Evolutionary conservation across 2,888 invertebrate genomes (phyloP), one percentile per base, ranked within the genome.

Genomic region (Capitulum mitella): DNA sequence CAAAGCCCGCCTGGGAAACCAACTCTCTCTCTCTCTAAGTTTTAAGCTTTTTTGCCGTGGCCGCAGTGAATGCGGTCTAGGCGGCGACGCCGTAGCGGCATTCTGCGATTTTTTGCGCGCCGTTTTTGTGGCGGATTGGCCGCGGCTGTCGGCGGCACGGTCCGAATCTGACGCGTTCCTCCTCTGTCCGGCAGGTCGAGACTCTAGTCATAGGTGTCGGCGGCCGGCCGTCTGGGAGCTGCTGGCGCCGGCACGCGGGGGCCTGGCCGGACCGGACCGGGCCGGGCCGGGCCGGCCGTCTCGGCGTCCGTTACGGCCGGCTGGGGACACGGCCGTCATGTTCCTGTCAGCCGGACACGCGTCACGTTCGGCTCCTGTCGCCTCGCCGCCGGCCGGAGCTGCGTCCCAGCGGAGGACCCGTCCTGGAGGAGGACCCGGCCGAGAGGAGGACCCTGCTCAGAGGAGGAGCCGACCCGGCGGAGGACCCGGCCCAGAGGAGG

Each of bases 131-230:
- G 58, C 58, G 29, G 5, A 1, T 29, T 22, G 51, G 5, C 51
- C 51, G 2, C 51, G 19, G 19, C 51, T 5, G 51, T 51, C 51
- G 16, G 5, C 51, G n/a, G n/a, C n/a, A n/a, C n/a, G n/a, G 19
- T 51, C 51, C 19, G 22, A 51, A 6, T 0, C 29, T 58, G 58
- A 58, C 58, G 14, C 29, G 8, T 3, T 29, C 29, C 1, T 22
- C 58, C n/a, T 58, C 58, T 58, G 58, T 58, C 29, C 58, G n/a
- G 29, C 58, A 58, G 58, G 29, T 58, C 29, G 58, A 58, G n/a
- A 58, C 29, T 58, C 58, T 58, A 58, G 58, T 58, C 58, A 58
- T 54, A 29, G 58, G 29, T 29, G 58, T 58, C 22, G 16, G 3
- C 29, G 58, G 8, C 22, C 22, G 22, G 29, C 58, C 58, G n/a